Evolutionary conservation across 2,888 invertebrate species (phyloP).

Genomic region (Ptychoptera albimana): DNA sequence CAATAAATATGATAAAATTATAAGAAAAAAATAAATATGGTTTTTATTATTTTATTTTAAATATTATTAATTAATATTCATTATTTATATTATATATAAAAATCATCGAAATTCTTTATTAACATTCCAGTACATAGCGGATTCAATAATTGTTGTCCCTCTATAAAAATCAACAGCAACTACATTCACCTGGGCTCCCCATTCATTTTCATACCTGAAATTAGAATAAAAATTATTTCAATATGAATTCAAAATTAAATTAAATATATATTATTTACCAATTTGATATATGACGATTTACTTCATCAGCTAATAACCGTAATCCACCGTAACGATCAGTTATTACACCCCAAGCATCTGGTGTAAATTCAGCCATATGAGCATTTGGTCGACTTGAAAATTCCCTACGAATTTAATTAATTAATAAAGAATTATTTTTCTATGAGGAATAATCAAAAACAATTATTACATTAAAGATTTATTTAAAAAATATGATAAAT

Average conservation of each 20-base stretch:
- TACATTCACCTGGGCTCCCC: constrained; percentile 38
- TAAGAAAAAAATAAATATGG: too few species aligned
- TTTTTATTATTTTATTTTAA: too few species aligned
- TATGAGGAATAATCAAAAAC: constrained; percentile 22
- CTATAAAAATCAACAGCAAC: constrained; percentile 46
- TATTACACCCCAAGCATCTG: constrained; percentile 40
- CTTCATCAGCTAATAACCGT: constrained; percentile 42
- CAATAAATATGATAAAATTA: too few species aligned
- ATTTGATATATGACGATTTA: constrained; percentile 43
- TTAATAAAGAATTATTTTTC: not conserved
- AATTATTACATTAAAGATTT: constrained; percentile 26
- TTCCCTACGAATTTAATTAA: constrained; percentile 13
- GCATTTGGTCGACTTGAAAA: constrained; percentile 32
- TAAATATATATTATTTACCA: constrained; percentile 25
- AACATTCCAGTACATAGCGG: constrained; percentile 24
- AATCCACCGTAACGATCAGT: constrained; percentile 40
- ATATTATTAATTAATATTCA: too few species aligned
- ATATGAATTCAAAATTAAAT: too few species aligned
- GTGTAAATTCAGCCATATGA: constrained; percentile 54
- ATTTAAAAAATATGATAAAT: constrained; percentile 32
- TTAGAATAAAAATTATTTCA: not conserved
- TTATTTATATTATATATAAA: too few species aligned
- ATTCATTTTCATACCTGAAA: constrained; percentile 21
- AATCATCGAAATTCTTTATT: constrained; percentile 13
- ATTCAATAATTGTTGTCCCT: constrained; percentile 40